Percentiles rank a stretch among this genome's conserved stretches.
These are phyloP conservation scores for Drosophila sproati DNA, from an alignment of 1,140 invertebrate genomes.

Conservation along the genomic window DNA sequence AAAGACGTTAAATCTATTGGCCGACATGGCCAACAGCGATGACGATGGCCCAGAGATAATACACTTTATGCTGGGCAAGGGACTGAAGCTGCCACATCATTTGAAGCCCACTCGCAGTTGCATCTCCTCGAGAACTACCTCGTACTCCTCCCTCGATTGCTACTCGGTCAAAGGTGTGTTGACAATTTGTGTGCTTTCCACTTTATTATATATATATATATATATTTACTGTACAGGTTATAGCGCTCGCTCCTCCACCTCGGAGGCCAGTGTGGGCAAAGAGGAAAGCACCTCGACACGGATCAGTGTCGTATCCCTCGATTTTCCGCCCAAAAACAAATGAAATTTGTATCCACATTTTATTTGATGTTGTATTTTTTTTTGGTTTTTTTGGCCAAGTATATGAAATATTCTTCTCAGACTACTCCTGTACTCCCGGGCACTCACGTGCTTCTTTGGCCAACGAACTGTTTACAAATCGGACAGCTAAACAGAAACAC, in stretches of 20 bases:
- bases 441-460: slow-evolving; percentile 48
- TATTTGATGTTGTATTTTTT: neutral
- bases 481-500: slow-evolving; percentile 51
- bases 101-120: slow-evolving; percentile 64
- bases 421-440: neutral
- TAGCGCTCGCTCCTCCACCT: slow-evolving; percentile 57
- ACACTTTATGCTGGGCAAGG: slow-evolving; percentile 64
- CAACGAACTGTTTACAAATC: slow-evolving; percentile 70
- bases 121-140: slow-evolving; percentile 60
- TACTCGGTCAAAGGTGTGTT: slow-evolving; percentile 47
- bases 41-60: slow-evolving; percentile 70
- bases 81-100: slow-evolving; percentile 72
- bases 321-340: slow-evolving; percentile 52
- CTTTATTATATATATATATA: neutral
- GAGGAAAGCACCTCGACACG: slow-evolving; percentile 40
- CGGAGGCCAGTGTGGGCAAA: slow-evolving; percentile 49
- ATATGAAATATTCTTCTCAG: neutral
- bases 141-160: slow-evolving; percentile 57
- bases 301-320: slow-evolving; percentile 68
- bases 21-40: slow-evolving; percentile 75
- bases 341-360: slow-evolving; percentile 31
- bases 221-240: neutral
- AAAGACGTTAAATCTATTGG: slow-evolving; percentile 79
- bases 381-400: neutral
- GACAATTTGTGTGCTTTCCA: too few relatives aligned